Evolutionary conservation across 2,797 vertebrate genomes (phyloP), one percentile per base, ranked within the genome.

Genomic region (Ptychadena robeensis): DNA sequence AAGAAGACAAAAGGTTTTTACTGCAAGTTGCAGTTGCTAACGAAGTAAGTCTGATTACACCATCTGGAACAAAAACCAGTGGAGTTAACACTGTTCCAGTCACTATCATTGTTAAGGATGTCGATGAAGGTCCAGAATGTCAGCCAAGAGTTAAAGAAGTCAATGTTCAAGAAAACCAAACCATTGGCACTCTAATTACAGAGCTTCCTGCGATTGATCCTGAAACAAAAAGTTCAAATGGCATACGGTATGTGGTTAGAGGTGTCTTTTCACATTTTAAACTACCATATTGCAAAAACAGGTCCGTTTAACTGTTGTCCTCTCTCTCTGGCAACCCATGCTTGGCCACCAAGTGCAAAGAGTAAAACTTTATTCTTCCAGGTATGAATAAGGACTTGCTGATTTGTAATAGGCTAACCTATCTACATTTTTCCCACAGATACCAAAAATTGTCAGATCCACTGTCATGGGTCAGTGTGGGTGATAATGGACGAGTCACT

Each of bases 91-190:
- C 91, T 10, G 22, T 91, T 70, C 91, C 91, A 0, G 93, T 96
- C 81, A 85, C 87, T 0, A 74, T 98, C 18, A 83, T 79, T 0
- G 92, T 98, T 65, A 82, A 44, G 74, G 28, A 97, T 11, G 9
- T 90, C 0, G 95, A 98, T 1, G 96, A 98, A 87, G 97, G 96
- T 0, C 97, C 97, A 0, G 89, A 94, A 83, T 98, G 97, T 81
- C 86, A 86, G 0, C 91, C 94, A 0, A 89, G 90, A 0, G 88
- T 87, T 0, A 59, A 95, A 75, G 61, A 82, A 44, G 59, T 95
- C 18, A 82, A 4, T 0, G 90, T 96, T 81, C 92, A 92, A 75
- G 97, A 98, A 76, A 95, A 95, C 1, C 81, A 89, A 2, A 78
- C 92, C 0, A 79, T 90, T 0, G 95, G 93, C 66, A 92, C 93